phyloP scores from a whole-genome alignment of 2,797 vertebrate species.

The Poecilia gillii region DNA sequence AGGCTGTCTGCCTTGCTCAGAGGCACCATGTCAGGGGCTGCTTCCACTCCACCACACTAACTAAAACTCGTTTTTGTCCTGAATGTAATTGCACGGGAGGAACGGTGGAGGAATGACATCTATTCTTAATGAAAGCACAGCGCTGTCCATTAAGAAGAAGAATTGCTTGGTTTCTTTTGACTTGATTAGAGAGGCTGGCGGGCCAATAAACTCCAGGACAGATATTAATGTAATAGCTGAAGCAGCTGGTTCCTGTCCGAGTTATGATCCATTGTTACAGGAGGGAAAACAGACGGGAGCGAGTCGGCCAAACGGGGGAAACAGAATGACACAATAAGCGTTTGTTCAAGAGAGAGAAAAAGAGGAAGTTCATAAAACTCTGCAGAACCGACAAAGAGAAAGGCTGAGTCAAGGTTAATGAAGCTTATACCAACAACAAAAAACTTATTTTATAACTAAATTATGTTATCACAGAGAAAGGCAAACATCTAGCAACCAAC shows the following conservation, averaged over 20 bases:
- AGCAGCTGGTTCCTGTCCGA: slow-evolving; percentile 73
- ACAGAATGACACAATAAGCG: slow-evolving; percentile 37
- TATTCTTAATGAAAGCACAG: slow-evolving; percentile 42
- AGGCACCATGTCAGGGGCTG: slow-evolving; percentile 44
- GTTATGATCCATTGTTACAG: slow-evolving; percentile 67
- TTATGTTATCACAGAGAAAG: background rate
- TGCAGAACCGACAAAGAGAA: slow-evolving; percentile 29
- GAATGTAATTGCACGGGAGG: slow-evolving; percentile 29
- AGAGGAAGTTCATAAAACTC: slow-evolving; percentile 56
- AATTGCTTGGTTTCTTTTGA: slow-evolving; percentile 47
- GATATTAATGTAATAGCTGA: slow-evolving; percentile 69
- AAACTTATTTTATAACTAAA: background rate
- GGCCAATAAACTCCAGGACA: slow-evolving; percentile 62
- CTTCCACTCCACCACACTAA: slow-evolving; percentile 24
- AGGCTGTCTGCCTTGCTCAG: slow-evolving; percentile 52
- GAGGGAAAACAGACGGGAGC: slow-evolving; percentile 5
- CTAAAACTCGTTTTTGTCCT: slow-evolving; percentile 8
- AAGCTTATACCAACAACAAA: slow-evolving; percentile 1
- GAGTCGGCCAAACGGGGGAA: slow-evolving; percentile 24
- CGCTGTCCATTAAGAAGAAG: slow-evolving; percentile 35
- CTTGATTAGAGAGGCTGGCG: slow-evolving; percentile 48
- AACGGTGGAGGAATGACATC: slow-evolving; percentile 46
- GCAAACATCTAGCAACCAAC: background rate
- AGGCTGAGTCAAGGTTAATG: slow-evolving; percentile 1
- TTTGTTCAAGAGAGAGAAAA: slow-evolving; percentile 49